Conservation (phyloP, 2,888 invertebrate genomes). For the Cylindroiulus punctatus region DNA sequence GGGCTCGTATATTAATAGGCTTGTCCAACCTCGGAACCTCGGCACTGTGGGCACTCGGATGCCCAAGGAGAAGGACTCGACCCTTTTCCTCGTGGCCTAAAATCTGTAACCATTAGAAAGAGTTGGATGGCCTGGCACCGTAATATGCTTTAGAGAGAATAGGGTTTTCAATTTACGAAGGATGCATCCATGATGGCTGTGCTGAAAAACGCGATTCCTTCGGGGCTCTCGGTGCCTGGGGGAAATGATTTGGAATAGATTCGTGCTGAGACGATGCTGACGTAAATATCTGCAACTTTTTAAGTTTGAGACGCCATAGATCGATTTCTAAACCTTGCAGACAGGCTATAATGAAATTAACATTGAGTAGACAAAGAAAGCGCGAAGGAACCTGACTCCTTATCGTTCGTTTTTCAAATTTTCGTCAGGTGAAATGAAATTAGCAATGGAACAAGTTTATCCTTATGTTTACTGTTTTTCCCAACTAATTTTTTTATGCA, state of each 20-base stretch:
- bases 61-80: background rate
- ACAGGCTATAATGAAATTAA: no score
- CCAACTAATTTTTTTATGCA: no score
- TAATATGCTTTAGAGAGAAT: background rate
- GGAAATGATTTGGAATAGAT: constrained; percentile 1
- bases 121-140: background rate
- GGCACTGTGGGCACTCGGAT: background rate
- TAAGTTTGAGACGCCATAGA: background rate
- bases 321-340: no score
- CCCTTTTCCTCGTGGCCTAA: background rate
- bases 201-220: background rate
- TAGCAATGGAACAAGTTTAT: no score
- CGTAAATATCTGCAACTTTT: background rate
- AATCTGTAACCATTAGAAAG: background rate
- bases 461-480: no score
- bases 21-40: background rate
- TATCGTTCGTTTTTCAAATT: no score
- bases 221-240: background rate
- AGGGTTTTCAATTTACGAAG: background rate
- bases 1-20: background rate
- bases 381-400: no score
- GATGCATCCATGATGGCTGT: background rate
- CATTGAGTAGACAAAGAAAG: no score
- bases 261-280: background rate
- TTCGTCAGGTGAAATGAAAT: no score